Evolutionary conservation across 2,888 invertebrate genomes (phyloP).

Genomic region (Silvanus unidentatus): DNA sequence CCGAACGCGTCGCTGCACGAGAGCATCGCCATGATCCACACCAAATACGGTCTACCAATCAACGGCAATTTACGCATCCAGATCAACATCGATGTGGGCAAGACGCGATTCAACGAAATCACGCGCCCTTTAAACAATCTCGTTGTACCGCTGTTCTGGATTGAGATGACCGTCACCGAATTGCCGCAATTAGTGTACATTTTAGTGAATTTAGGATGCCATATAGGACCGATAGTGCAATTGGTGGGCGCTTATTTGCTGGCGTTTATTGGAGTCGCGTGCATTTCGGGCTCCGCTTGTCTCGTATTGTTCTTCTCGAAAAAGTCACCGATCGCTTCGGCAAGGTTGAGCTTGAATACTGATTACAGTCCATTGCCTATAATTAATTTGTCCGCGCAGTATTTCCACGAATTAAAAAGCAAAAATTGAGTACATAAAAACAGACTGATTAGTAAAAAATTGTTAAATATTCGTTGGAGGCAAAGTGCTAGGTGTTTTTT

Average conservation of each 20-base stretch:
- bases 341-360: slow-evolving; percentile 27
- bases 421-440: not conserved
- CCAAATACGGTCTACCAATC: slow-evolving; percentile 64
- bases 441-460: too few species aligned
- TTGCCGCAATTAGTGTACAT: slow-evolving; percentile 27
- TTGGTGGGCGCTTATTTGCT: slow-evolving; percentile 30
- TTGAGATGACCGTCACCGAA: slow-evolving; percentile 51
- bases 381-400: slow-evolving; percentile 33
- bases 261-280: slow-evolving; percentile 33
- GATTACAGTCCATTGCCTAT: slow-evolving; percentile 40
- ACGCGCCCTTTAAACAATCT: slow-evolving; percentile 58
- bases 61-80: slow-evolving; percentile 60
- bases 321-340: slow-evolving; percentile 18
- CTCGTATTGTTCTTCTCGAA: slow-evolving; percentile 25
- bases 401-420: slow-evolving; percentile 31
- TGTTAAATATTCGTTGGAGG: too few species aligned
- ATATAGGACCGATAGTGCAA: slow-evolving; percentile 29
- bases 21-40: slow-evolving; percentile 61
- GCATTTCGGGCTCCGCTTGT: slow-evolving; percentile 35
- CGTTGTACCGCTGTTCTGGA: slow-evolving; percentile 66
- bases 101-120: slow-evolving; percentile 55
- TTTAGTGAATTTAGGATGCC: slow-evolving; percentile 25
- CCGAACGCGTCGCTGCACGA: slow-evolving; percentile 56
- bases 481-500: too few species aligned
- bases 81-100: slow-evolving; percentile 64